Evolutionary conservation across 30 jellyfish, hydroid and myxozoan species (phyloP).

Genomic region (Aurelia coerulea): DNA sequence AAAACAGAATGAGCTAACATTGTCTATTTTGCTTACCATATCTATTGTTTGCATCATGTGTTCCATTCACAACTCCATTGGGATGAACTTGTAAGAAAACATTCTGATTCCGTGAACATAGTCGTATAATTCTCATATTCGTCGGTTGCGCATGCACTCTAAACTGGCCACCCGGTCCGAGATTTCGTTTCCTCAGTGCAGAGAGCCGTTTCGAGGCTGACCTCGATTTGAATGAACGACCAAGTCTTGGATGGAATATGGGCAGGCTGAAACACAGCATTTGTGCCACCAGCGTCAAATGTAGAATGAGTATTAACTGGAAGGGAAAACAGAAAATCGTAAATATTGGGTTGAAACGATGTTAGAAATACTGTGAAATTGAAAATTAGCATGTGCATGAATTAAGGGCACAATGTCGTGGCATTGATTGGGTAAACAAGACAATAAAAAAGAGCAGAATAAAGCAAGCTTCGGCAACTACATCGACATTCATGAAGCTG

Average conservation of each 20-base stretch:
- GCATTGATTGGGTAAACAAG: no score
- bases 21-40: conserved; percentile 39
- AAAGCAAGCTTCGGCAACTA: no score
- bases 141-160: conserved; percentile 54
- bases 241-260: conserved; percentile 36
- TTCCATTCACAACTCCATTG: conserved; percentile 72
- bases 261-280: conserved; percentile 38
- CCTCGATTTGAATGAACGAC: conserved; percentile 1
- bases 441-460: no score
- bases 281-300: conserved; percentile 34
- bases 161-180: background rate
- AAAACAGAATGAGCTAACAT: no score
- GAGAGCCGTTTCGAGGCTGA: conserved; percentile 2
- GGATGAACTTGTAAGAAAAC: conserved; percentile 53
- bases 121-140: conserved; percentile 30
- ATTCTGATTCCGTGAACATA: conserved; percentile 62
- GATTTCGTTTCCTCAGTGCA: conserved; percentile 14
- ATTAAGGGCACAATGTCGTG: no score
- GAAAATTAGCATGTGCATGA: no score
- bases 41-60: conserved; percentile 47
- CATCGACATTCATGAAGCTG: no score
- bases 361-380: no score
- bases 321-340: background rate
- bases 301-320: conserved; percentile 34
- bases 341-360: no score